Evolutionary conservation across 1,140 invertebrate genomes (phyloP).

Genomic region (Trinorchestia longiramus): DNA sequence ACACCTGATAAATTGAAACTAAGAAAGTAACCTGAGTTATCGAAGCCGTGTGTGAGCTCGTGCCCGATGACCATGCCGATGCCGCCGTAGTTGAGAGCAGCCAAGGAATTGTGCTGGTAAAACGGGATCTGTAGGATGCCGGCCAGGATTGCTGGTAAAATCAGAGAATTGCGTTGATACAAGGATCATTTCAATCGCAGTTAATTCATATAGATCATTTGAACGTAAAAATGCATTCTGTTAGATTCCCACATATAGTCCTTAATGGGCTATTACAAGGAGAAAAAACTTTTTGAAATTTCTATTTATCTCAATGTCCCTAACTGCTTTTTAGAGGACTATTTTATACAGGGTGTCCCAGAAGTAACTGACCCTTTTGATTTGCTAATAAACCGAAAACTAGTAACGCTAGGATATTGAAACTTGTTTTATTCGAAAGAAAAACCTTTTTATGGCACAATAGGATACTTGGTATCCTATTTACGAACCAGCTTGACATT

Average conservation of each 20-base stretch:
- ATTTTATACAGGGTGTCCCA: too few species aligned
- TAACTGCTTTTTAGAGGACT: background rate
- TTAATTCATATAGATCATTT: background rate
- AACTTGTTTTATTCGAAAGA: too few species aligned
- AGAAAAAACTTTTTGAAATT: background rate
- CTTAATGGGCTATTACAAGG: too few species aligned
- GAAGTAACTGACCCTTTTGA: too few species aligned
- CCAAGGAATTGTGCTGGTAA: slow-evolving; percentile 68
- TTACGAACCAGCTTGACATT: too few species aligned
- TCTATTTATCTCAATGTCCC: background rate
- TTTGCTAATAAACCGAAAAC: too few species aligned
- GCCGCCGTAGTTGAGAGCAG: slow-evolving; percentile 70
- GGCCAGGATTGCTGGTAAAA: slow-evolving; percentile 71
- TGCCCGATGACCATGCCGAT: slow-evolving; percentile 71
- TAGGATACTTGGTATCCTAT: too few species aligned
- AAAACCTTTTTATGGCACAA: too few species aligned
- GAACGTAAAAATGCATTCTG: background rate
- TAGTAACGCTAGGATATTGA: too few species aligned
- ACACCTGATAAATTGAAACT: too few species aligned
- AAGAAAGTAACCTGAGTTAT: slow-evolving; percentile 73
- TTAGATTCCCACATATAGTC: background rate
- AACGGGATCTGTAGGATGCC: slow-evolving; percentile 75
- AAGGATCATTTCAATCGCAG: background rate
- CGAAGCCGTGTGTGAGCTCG: slow-evolving; percentile 72
- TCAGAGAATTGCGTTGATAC: background rate